These are phyloP conservation scores for Salvelinus namaycush DNA, from an alignment of 2,113 vertebrate species.

Conservation along the genomic window DNA sequence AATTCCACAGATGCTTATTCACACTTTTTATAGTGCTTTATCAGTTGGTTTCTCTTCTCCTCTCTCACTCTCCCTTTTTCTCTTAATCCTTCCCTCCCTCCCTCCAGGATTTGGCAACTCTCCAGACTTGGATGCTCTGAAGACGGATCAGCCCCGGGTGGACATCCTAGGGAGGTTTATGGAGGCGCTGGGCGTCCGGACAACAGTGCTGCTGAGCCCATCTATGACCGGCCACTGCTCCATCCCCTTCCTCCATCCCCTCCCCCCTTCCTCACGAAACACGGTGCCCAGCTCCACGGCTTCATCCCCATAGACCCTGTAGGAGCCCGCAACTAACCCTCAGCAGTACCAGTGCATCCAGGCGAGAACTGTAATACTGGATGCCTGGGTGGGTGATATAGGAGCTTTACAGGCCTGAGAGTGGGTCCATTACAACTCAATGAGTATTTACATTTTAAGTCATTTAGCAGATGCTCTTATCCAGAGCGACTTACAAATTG, in stretches of 20 bases:
- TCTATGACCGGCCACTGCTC: constrained; percentile 93
- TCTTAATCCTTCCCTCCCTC: constrained; percentile 25
- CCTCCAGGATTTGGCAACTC: constrained; percentile 88
- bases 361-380: constrained; percentile 75
- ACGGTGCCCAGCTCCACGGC: constrained; percentile 74
- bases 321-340: constrained; percentile 80
- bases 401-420: too few species aligned
- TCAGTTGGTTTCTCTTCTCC: background rate
- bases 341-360: constrained; percentile 84
- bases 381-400: too few species aligned
- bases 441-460: too few species aligned
- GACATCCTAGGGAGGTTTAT: constrained; percentile 81
- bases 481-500: too few species aligned
- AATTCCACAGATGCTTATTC: too few species aligned
- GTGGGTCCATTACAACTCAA: too few species aligned
- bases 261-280: constrained; percentile 85
- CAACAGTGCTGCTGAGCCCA: constrained; percentile 85
- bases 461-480: too few species aligned
- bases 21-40: too few species aligned
- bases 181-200: constrained; percentile 75
- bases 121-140: constrained; percentile 63
- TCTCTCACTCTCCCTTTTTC: background rate
- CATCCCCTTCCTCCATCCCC: constrained; percentile 88
- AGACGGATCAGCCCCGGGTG: constrained; percentile 78
- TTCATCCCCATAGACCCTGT: constrained; percentile 88